These are phyloP conservation scores for Typhlomys cinereus DNA, from an alignment of 2,113 vertebrate genomes.

Conservation along the genomic window DNA sequence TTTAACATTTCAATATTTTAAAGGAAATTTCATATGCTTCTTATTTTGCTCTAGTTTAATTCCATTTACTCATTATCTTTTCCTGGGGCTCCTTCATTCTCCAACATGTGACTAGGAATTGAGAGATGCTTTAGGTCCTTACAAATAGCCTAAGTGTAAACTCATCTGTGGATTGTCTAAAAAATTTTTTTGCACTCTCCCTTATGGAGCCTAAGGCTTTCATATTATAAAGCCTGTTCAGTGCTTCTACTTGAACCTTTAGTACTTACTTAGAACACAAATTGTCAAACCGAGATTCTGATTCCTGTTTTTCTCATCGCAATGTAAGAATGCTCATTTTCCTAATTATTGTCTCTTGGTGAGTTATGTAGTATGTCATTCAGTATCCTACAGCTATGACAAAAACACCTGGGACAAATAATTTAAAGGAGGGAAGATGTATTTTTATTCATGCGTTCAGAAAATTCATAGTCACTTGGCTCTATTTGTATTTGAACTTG, in stretches of 20 bases:
- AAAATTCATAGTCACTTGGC: neutral
- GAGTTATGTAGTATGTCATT: neutral
- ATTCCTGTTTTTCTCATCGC: neutral
- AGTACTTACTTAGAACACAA: neutral
- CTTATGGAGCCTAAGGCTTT: neutral
- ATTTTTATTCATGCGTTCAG: neutral
- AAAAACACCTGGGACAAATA: neutral
- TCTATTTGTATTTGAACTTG: neutral
- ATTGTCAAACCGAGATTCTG: neutral
- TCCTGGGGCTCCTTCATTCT: neutral
- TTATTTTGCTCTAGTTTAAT: neutral
- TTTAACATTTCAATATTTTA: neutral
- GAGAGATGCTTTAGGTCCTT: neutral
- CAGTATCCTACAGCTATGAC: neutral
- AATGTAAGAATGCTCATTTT: neutral
- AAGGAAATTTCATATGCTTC: neutral
- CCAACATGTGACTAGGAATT: neutral
- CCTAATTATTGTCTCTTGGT: neutral
- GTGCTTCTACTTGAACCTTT: neutral
- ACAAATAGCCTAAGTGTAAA: neutral
- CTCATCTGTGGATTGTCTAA: neutral
- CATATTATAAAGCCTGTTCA: neutral
- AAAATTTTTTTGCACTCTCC: neutral
- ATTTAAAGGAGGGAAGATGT: neutral
- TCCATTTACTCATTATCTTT: neutral